Evolutionary conservation across 2,888 invertebrate genomes (phyloP).

Genomic region (Oscheius sp.): DNA sequence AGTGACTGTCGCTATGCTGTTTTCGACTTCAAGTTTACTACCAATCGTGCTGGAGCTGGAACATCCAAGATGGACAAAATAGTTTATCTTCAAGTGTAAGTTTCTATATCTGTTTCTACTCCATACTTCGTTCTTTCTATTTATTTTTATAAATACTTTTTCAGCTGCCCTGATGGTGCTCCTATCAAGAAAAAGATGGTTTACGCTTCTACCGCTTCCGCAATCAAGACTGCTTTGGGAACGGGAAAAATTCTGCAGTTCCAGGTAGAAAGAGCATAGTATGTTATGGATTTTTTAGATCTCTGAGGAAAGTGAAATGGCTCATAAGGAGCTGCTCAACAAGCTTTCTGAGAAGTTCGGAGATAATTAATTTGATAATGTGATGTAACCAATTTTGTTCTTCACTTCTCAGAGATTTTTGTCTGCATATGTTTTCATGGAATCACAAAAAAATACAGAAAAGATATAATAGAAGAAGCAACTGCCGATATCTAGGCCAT

Average conservation of each 20-base stretch:
- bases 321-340: conserved; percentile 68
- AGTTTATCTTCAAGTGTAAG: conserved; percentile 96
- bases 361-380: conserved; percentile 69
- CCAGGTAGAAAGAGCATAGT: conserved; percentile 55
- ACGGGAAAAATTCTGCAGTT: conserved; percentile 69
- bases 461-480: too few species aligned
- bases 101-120: conserved; percentile 31
- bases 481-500: too few species aligned
- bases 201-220: conserved; percentile 93
- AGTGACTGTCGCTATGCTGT: conserved; percentile 92
- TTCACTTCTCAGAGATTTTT: too few species aligned
- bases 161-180: conserved; percentile 92
- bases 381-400: too few species aligned
- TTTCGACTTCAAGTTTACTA: conserved; percentile 97
- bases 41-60: conserved; percentile 85
- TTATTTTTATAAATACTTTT: background rate
- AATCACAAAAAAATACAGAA: too few species aligned
- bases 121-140: background rate
- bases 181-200: conserved; percentile 86
- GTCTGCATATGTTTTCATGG: too few species aligned
- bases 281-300: conserved; percentile 42
- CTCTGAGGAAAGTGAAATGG: conserved; percentile 70
- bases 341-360: conserved; percentile 69
- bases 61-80: conserved; percentile 94
- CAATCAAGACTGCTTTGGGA: conserved; percentile 91